Evolutionary conservation across 2,888 invertebrate species (phyloP), one percentile per base, ranked within the genome.

Genomic region (Temnothorax rugatulus): DNA sequence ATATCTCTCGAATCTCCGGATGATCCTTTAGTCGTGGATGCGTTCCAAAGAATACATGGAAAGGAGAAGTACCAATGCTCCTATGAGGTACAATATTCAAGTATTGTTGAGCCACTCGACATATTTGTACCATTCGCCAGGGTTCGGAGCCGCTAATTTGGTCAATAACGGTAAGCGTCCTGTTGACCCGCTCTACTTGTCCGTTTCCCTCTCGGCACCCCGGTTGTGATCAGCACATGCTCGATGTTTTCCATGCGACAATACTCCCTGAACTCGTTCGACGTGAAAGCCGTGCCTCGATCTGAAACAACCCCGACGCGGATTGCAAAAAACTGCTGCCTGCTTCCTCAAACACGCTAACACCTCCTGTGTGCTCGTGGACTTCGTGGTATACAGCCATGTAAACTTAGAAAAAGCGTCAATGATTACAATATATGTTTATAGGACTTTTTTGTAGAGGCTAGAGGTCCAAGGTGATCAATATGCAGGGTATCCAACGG

Each of bases 391-490:
- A 5, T 57, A 57, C 0, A 57, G 11, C 34, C 61, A 61, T 29
- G 13, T 5, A 34, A 61, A 61, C 2, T 34, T 61, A 1, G 61
- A 34, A 13, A 57, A 57, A 13, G 4, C 29, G 13, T 57, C 57
- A 4, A 57, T 4, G 4, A 57, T 4, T 3, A 57, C 57, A 4
- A 11, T 0, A 57, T 13, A 25, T 57, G 25, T 0, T 57, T 57
- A 25, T 57, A 57, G 4, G 11, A 11, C 13, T 57, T 57, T 15
- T 57, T 57, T 9, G 25, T 61, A 0, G 82, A 82, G 5, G 64
- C 66, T 15, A 82, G 15, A 1, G 82, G 68, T 7, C 82, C 83
- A 0, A 83, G n/a, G 54, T 83, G 77, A n/a, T 83, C 52, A 2
- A 73, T 38, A n/a, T 77, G 75, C 3, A n/a, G 64, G 7, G 64